These are phyloP conservation scores for Chitala chitala DNA, from an alignment of 2,113 vertebrate species.

Conservation along the genomic window DNA sequence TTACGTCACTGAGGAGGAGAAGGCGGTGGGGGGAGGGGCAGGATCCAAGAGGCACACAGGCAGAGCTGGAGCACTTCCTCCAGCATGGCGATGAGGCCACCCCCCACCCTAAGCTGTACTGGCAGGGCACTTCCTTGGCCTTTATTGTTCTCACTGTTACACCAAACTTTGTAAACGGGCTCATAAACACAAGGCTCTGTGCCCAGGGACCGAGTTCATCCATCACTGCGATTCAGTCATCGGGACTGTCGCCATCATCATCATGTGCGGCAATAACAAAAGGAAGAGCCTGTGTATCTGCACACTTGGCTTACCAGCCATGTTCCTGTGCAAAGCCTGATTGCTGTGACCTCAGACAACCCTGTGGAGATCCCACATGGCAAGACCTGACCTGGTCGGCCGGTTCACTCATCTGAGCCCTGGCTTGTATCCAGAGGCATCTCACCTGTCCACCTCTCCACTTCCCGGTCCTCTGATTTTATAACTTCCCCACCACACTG, in stretches of 20 bases:
- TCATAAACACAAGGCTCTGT: not conserved
- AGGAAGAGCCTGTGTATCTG: not conserved
- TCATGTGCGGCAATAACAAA: not conserved
- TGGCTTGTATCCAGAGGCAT: not conserved
- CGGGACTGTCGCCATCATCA: not conserved
- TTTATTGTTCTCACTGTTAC: slow-evolving; percentile 8
- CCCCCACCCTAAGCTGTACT: not conserved
- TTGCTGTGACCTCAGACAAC: not conserved
- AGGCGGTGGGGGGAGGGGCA: not conserved
- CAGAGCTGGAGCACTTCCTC: not conserved
- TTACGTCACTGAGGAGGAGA: too few relatives aligned
- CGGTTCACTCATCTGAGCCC: not conserved
- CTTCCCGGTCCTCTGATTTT: not conserved
- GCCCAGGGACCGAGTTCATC: not conserved
- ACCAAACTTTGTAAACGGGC: not conserved
- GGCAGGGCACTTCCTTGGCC: not conserved
- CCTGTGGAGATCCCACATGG: not conserved
- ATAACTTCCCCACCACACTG: not conserved
- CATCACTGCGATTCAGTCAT: slow-evolving; percentile 1
- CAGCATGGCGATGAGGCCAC: not conserved
- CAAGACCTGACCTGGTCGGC: not conserved
- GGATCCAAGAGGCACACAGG: not conserved
- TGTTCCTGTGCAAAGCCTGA: not conserved
- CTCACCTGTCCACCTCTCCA: not conserved
- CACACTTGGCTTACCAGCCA: not conserved